phyloP scores from a whole-genome alignment of 2,113 vertebrate genomes.

The Elachura formosa region DNA sequence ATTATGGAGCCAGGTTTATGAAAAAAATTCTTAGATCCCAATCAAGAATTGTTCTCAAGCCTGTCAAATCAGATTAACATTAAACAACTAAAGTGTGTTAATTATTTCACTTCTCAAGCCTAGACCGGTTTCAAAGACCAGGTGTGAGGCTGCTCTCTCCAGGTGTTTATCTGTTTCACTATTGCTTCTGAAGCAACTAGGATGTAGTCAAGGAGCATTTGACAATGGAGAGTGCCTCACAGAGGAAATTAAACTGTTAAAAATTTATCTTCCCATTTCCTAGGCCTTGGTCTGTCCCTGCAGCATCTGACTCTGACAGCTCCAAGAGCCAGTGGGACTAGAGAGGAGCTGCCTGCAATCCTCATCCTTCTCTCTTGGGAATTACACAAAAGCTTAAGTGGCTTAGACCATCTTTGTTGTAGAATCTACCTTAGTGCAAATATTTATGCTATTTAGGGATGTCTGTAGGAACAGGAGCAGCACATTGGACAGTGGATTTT shows the following conservation, averaged over 20 bases:
- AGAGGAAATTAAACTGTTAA: not conserved
- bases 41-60: not conserved
- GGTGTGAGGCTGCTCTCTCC: not conserved
- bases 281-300: not conserved
- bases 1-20: not conserved
- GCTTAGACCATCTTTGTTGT: not conserved
- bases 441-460: not conserved
- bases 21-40: not conserved
- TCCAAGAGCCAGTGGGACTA: not conserved
- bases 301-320: not conserved
- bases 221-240: not conserved
- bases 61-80: not conserved
- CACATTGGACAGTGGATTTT: rapidly evolving
- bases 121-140: rapidly evolving
- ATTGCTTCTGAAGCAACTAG: not conserved
- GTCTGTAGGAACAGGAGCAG: not conserved
- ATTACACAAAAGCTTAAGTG: not conserved
- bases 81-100: not conserved
- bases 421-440: rapidly evolving
- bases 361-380: not conserved
- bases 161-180: not conserved
- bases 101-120: not conserved
- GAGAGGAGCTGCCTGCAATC: not conserved
- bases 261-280: not conserved
- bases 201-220: not conserved